Base-by-base conservation (phyloP, 1,140 invertebrate species). In the Cyclargus thomasi region DNA sequence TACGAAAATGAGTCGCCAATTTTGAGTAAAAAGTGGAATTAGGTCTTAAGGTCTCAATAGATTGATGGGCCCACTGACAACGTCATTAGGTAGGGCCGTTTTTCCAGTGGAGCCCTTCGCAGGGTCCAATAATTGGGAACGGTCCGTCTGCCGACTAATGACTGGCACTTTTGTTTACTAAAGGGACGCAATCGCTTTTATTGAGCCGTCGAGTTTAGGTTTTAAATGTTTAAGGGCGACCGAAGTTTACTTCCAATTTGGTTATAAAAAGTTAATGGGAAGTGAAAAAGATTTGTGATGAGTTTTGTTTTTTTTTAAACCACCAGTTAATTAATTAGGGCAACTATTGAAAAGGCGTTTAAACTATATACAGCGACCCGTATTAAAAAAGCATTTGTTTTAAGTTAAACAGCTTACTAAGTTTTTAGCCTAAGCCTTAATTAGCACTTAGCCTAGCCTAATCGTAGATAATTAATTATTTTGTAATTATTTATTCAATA, bases 91-190 rank as follows among this genome's bases (percentile, higher is more conserved):
- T 78, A 53, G 66, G 78, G 39, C 39, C 39, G 68, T 53, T 65
- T 74, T 67, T 73, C 68, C 72, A 71, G 76, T 80, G 83, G 80
- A 82, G 81, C 76, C 73, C 70, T 47, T 64, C 67, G 69, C 69
- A 70, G 73, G 71, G 73, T 72, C 69, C 76, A 78, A 83, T 85
- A 83, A 84, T 85, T 84, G 82, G 78, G 77, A 72, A 71, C 76
- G 82, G 85, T 84, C 79, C 79, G 79, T 82, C 79, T 77, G 78
- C 73, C 78, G 70, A 78, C 77, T 86, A 86, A 86, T 83, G 82
- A 85, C 84, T 82, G 79, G 80, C 84, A 80, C 77, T 85, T 85
- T 80, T 80, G 84, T 86, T 82, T 84, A 82, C 81, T 77, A 78
- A 80, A 79, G 80, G 76, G 79, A 85, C 82, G 80, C 68, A 70